These are phyloP conservation scores for Xiphydria camelus DNA, from an alignment of 2,888 invertebrate species.

Conservation along the genomic window DNA sequence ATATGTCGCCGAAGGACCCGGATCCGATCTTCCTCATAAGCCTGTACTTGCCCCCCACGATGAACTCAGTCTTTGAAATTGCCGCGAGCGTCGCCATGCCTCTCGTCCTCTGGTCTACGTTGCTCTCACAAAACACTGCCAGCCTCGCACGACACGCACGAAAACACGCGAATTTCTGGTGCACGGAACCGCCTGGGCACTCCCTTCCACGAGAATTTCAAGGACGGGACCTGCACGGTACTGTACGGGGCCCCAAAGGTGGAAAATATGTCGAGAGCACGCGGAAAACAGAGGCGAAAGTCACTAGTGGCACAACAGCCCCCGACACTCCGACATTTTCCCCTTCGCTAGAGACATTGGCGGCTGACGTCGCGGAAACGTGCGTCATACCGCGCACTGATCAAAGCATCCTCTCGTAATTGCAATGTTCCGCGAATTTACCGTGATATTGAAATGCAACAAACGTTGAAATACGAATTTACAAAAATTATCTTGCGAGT, in stretches of 20 bases:
- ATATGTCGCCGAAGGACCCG: constrained; percentile 99
- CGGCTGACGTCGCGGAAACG: constrained; percentile 38
- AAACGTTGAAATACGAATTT: too few relatives aligned
- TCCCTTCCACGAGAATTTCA: constrained; percentile 2
- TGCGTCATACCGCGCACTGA: constrained; percentile 30
- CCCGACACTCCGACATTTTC: constrained; percentile 66
- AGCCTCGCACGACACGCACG: background rate
- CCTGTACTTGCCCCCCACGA: constrained; percentile 91
- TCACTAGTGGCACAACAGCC: constrained; percentile 50
- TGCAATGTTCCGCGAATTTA: too few relatives aligned
- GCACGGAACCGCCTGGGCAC: background rate
- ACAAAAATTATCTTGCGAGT: too few relatives aligned
- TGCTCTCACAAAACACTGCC: constrained; percentile 4
- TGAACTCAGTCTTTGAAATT: constrained; percentile 68
- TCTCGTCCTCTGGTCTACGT: background rate
- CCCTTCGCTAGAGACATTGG: constrained; percentile 36
- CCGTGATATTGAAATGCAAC: too few relatives aligned
- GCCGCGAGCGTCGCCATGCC: background rate
- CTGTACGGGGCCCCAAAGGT: constrained; percentile 9
- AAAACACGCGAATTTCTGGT: background rate
- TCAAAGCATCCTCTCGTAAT: constrained; percentile 1
- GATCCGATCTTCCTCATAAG: constrained; percentile 96
- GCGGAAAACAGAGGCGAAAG: constrained; percentile 38
- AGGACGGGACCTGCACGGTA: background rate
- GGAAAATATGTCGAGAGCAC: constrained; percentile 18